phyloP scores from a whole-genome alignment of 2,113 vertebrate genomes.

The Channa maculata region DNA sequence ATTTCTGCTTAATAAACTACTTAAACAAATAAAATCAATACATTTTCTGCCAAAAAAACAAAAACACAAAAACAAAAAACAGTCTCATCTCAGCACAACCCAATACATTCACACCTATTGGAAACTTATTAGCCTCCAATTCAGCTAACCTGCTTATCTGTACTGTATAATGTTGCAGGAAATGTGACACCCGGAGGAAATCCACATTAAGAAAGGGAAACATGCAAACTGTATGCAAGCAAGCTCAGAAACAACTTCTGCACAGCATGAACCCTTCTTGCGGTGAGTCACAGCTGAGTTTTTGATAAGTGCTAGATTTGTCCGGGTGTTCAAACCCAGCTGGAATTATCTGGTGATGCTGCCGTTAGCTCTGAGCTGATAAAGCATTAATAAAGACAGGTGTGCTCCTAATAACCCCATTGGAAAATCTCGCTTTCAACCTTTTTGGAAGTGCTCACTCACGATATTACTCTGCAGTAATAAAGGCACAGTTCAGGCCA shows the following conservation, averaged over 20 bases:
- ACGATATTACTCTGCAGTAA: conserved; percentile 44
- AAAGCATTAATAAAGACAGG: conserved; percentile 51
- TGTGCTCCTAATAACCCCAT: conserved; percentile 51
- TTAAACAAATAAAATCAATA: neutral
- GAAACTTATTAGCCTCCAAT: neutral
- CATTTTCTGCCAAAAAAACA: neutral
- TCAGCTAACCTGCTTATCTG: neutral
- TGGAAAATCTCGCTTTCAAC: conserved; percentile 43
- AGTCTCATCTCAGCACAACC: neutral
- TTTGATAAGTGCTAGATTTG: conserved; percentile 4
- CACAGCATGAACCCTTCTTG: conserved; percentile 2
- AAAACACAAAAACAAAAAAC: too few species aligned
- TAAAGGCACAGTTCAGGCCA: conserved; percentile 40
- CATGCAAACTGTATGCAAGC: conserved; percentile 28
- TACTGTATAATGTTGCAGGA: neutral
- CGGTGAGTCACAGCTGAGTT: neutral
- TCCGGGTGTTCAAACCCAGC: neutral
- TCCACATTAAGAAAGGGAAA: neutral
- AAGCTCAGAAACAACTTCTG: neutral
- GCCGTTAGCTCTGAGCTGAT: conserved; percentile 2
- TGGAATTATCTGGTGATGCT: conserved; percentile 7
- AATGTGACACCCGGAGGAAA: conserved; percentile 33
- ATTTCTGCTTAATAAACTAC: too few species aligned
- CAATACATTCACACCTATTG: neutral
- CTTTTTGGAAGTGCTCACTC: conserved; percentile 36